Base-by-base conservation (phyloP, 35 echinoderm and acorn worm genomes). In the Acanthaster planci region DNA sequence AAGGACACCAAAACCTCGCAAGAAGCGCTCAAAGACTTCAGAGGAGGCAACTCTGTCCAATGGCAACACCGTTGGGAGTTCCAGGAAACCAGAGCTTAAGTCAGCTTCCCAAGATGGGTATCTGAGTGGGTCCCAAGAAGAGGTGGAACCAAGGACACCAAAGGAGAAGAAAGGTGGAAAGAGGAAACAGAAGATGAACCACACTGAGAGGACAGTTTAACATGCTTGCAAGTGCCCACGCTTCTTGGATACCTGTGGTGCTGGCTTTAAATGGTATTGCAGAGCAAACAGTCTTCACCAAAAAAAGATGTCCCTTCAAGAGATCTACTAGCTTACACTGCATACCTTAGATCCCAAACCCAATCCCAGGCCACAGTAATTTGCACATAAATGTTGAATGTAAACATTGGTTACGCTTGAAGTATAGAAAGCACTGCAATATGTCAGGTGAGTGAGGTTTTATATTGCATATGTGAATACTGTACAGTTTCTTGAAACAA, bases 161-260 rank as follows among this genome's bases (percentile, higher is more conserved):
- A 76, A 29, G 54, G 82, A 84, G 35, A 68, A 84, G 82, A 81
- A 68, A 64, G 87, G 87, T 19, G 87, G 87, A 15, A 89, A 89
- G 79, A 89, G 79, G 54, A 89, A 89, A 31, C 80, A 80, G 16
- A 89, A 89, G 40, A 30, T 78, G 0, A 80, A 82, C 59, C 87
- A 89, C 82, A 19, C 67, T 21, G 87, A 89, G 50, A 81, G 79
- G 32, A 52, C 47, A 8, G 79, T 81, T 0, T 81, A 52, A 32
- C 2, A 27, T 34, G 42, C 77, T 78, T 30, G 7, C 77, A 21
- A 79, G 36, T 78, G 27, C 22, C 7, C 57, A 16, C 21, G 57
- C 18, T 8, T 60, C 21, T 60, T 60, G 7, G 19, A 21, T 22
- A 21, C 27, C 6, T 60, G 52, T 55, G 52, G 21, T 55, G 52